These are phyloP conservation scores for Galeopsomyia nigrocyanea DNA, from an alignment of 2,888 invertebrate genomes.

Conservation along the genomic window DNA sequence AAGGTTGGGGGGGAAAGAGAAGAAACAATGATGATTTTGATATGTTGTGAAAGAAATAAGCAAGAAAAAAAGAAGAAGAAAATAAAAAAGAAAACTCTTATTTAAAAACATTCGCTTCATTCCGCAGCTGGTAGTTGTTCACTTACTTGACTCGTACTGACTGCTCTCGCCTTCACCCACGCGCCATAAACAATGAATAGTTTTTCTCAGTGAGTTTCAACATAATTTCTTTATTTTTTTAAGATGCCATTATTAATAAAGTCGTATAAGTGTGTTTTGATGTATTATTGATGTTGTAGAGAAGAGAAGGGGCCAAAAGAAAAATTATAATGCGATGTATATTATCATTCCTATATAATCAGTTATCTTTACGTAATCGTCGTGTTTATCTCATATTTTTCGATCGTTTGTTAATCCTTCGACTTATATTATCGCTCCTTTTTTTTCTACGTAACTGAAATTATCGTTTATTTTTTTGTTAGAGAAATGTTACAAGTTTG, in stretches of 20 bases:
- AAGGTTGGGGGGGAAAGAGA: no score
- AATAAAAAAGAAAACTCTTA: slow-evolving; percentile 52
- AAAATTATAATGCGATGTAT: background rate
- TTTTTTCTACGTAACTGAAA: no score
- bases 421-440: no score
- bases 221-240: slow-evolving; percentile 37
- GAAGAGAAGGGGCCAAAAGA: background rate
- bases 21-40: background rate
- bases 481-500: no score
- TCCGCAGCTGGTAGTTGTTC: slow-evolving; percentile 55
- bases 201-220: background rate
- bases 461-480: no score
- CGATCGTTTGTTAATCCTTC: no score
- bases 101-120: slow-evolving; percentile 56
- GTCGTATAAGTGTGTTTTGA: slow-evolving; percentile 17
- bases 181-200: slow-evolving; percentile 60
- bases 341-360: no score
- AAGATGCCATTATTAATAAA: slow-evolving; percentile 2
- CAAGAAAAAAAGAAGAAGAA: slow-evolving; percentile 25
- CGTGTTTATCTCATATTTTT: no score
- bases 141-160: slow-evolving; percentile 67
- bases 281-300: background rate
- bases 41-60: slow-evolving; percentile 4
- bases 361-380: no score
- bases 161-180: slow-evolving; percentile 65